Base-by-base conservation (phyloP, 35 echinoderm and acorn worm genomes). In the Ptychodera flava region DNA sequence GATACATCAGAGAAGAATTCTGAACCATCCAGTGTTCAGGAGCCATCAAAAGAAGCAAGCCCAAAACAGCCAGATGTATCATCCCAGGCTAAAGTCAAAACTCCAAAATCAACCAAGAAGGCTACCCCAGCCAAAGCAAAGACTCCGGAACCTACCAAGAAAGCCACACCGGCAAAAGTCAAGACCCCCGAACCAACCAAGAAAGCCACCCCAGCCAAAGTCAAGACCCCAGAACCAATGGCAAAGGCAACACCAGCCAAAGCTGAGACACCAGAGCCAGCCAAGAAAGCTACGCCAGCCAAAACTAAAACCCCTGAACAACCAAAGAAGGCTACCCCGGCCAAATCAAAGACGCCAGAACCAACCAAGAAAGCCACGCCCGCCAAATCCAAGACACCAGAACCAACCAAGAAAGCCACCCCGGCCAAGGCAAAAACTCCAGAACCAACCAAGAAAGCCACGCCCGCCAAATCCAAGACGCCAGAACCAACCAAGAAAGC, bases 341-440 rank as follows among this genome's bases (percentile, higher is more conserved):
- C 87, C 30, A 80, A 88, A 30, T 29, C 31, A 33, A 29, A 80
- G 32, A 84, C 30, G 16, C 35, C 33, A 28, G 86, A 35, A 53
- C 37, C 79, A 27, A 28, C 34, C 1, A 80, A 82, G 31, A 36
- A 78, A 16, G 81, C 88, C 30, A 88, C 92, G 16, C 76, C 84
- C 31, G 76, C 79, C 14, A 91, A 94, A 53, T 6, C 45, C 6
- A 94, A 88, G 77, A 45, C 92, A 28, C 89, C 92, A 12, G 87
- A 88, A 85, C 64, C 76, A 45, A 35, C 37, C 37, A 90, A 83
- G 82, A 90, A 37, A 32, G 82, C 86, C 30, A 30, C 86, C 22
- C 81, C 86, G 36, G 33, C 32, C 29, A 0, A 81, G 76, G 84
- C 84, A 37, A 78, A n/a, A 16, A 37, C 79, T 35, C 78, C 77